Conservation (phyloP, 2,888 invertebrate species). For the Drosophila prostipennis region DNA sequence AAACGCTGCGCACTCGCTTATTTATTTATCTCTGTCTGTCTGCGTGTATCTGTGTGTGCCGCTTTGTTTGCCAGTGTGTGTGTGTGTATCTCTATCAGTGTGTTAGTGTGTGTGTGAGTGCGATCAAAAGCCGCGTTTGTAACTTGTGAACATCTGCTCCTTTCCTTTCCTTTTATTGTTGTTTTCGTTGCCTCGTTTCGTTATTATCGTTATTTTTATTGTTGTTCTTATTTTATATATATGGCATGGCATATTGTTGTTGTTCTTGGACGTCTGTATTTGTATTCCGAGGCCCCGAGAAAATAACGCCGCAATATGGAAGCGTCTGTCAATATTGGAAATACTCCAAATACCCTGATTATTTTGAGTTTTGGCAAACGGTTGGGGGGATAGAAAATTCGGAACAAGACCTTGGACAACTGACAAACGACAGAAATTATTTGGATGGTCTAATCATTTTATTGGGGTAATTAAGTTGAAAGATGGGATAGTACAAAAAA, state of each 20-base stretch:
- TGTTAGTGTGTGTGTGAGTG: conserved; percentile 31
- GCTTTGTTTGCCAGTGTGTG: conserved; percentile 14
- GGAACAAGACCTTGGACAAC: conserved; percentile 15
- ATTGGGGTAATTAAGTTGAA: not conserved
- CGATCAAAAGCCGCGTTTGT: conserved; percentile 61
- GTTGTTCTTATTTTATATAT: conserved; percentile 65
- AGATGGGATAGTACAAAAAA: not conserved
- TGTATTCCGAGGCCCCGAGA: conserved; percentile 28
- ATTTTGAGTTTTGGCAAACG: conserved; percentile 23
- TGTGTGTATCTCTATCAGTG: conserved; percentile 18
- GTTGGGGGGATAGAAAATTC: not conserved
- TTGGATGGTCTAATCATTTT: not conserved
- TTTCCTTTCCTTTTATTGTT: conserved; percentile 66
- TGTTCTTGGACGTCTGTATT: conserved; percentile 46
- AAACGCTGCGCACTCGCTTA: conserved; percentile 65
- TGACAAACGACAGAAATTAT: not conserved
- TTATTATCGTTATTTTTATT: conserved; percentile 75
- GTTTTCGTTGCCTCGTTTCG: conserved; percentile 64
- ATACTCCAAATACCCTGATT: conserved; percentile 8
- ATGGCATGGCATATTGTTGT: conserved; percentile 36
- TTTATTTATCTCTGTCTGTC: conserved; percentile 76
- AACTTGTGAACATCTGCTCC: conserved; percentile 84
- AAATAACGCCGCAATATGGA: conserved; percentile 59
- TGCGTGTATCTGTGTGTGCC: conserved; percentile 25
- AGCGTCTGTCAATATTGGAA: conserved; percentile 45